Base-by-base conservation (phyloP, 2,888 invertebrate genomes). In the Sarcophaga caerulescens region DNA sequence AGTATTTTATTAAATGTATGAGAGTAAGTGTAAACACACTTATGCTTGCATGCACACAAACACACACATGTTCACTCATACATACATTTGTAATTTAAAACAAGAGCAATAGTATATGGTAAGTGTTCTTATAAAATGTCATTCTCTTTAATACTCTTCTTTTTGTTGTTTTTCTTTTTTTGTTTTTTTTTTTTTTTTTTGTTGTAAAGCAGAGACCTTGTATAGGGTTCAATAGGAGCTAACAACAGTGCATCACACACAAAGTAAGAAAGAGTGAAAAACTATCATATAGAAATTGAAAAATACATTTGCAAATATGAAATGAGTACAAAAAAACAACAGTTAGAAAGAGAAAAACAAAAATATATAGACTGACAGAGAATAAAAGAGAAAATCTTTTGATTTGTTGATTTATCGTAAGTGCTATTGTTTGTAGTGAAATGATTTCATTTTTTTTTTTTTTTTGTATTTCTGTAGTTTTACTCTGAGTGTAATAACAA, bases 401-500 rank as follows among this genome's bases (percentile, higher is more conserved):
- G 70, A 82, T 77, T 82, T 82, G 77, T 77, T 77, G 71, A 76
- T 73, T 73, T 73, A 65, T 35, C 47, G 35, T 44, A 79, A 84
- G 80, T 84, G 75, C 47, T 25, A 35, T 79, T 79, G 70, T 79
- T 83, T 79, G 59, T 47, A 21, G 12, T 2, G 44, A 44, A 19
- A 52, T 14, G 52, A 35, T 35, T 35, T 66, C 17, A 45, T 35
- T 23, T 69, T 35, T 23, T n/a, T 70, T 74, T 60, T 52, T 4
- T 1, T 66, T 10, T n/a, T 69, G 65, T 66, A 19, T 45, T 66
- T 66, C 45, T 66, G 52, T 17, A 52, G 14, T 52, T 52, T 62
- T 70, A 23, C 52, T 77, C 60, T 73, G 66, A 70, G 65, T 80
- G 79, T 76, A 80, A 76, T 80, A 80, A 59, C 84, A 75, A 84